Conservation (phyloP, 2,888 invertebrate species). For the Xiphydria camelus region DNA sequence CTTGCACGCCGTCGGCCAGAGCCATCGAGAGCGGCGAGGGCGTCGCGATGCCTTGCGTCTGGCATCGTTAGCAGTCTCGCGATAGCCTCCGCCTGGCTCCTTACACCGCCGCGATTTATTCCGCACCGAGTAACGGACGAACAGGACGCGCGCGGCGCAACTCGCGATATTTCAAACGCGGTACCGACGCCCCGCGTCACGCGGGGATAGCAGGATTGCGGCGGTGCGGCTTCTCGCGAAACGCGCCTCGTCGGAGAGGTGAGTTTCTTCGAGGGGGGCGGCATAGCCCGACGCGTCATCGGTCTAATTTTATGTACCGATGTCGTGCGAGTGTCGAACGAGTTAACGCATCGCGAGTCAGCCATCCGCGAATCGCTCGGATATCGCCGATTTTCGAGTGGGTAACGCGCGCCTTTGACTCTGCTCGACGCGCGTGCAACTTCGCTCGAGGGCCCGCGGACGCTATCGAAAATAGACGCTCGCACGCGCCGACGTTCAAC, state of each 20-base stretch:
- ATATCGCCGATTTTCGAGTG: not conserved
- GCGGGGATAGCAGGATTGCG: conserved; percentile 1
- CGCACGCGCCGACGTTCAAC: no score
- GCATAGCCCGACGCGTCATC: conserved; percentile 32
- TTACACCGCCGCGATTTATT: conserved; percentile 54
- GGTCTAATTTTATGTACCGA: conserved; percentile 46
- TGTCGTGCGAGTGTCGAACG: conserved; percentile 52
- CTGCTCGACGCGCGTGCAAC: no score
- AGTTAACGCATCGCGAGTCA: no score
- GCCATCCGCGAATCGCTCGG: not conserved
- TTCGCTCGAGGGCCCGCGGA: no score
- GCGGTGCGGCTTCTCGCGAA: conserved; percentile 2
- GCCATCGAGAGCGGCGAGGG: conserved; percentile 37
- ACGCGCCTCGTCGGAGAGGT: conserved; percentile 22
- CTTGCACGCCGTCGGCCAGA: conserved; percentile 13
- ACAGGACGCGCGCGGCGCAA: conserved; percentile 22
- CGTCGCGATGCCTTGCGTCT: conserved; percentile 50
- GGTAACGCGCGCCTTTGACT: no score
- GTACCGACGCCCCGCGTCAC: not conserved
- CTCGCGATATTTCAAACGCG: not conserved
- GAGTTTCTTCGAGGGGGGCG: conserved; percentile 28
- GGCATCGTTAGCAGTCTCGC: conserved; percentile 57
- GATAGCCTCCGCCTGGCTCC: conserved; percentile 57
- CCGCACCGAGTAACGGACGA: conserved; percentile 46
- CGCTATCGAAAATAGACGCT: no score